Conservation (phyloP, 2,888 invertebrate genomes). For the Yponomeuta plumbellus region DNA sequence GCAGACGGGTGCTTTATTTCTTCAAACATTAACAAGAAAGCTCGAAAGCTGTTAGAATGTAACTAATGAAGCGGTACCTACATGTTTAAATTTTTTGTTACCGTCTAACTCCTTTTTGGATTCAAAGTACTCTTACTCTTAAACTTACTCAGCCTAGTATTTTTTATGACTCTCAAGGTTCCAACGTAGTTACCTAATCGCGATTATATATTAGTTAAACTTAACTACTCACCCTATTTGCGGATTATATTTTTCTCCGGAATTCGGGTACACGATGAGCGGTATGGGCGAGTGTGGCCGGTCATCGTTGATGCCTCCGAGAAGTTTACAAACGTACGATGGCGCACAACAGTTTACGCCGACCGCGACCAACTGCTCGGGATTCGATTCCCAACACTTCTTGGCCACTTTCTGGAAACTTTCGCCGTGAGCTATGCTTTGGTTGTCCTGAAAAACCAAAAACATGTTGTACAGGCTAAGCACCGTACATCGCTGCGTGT, state of each 20-base stretch:
- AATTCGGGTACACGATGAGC: slow-evolving; percentile 94
- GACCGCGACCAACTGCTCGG: slow-evolving; percentile 84
- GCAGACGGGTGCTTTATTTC: slow-evolving; percentile 13
- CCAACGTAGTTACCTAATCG: neutral
- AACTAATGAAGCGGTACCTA: neutral
- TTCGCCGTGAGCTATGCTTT: slow-evolving; percentile 87
- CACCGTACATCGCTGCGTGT: too few relatives aligned
- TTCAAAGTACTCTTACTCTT: too few relatives aligned
- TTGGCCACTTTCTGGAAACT: slow-evolving; percentile 83
- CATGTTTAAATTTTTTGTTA: too few relatives aligned
- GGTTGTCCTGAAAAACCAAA: slow-evolving; percentile 53
- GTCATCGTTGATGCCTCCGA: slow-evolving; percentile 69
- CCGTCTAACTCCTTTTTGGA: too few relatives aligned
- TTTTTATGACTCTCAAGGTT: neutral
- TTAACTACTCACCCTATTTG: slow-evolving; percentile 76
- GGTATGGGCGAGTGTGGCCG: slow-evolving; percentile 77
- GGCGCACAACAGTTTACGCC: slow-evolving; percentile 91
- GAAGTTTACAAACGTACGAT: slow-evolving; percentile 54
- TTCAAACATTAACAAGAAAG: slow-evolving; percentile 8
- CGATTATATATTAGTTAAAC: too few relatives aligned
- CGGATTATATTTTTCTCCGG: slow-evolving; percentile 88
- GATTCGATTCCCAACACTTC: slow-evolving; percentile 83
- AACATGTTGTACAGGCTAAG: too few relatives aligned
- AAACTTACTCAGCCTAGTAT: neutral
- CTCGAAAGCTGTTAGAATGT: neutral